Evolutionary conservation across 2,797 vertebrate genomes (phyloP).

Genomic region (Lophotriccus pileatus): DNA sequence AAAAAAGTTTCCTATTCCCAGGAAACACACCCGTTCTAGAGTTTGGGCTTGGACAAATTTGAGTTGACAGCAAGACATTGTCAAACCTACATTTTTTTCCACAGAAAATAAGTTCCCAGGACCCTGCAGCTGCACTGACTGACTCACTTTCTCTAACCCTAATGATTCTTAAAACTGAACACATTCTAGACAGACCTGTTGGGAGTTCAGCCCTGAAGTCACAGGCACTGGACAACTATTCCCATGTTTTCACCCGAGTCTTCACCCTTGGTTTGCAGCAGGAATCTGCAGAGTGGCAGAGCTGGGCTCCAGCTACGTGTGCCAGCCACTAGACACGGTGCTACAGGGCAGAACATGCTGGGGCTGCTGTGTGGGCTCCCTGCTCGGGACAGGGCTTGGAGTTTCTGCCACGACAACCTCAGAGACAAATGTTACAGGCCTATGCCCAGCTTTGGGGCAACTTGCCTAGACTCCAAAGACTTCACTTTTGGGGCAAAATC

Average conservation of each 20-base stretch:
- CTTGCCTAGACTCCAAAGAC: neutral
- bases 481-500: neutral
- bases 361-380: accelerated
- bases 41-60: neutral
- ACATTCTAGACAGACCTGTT: neutral
- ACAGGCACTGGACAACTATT: neutral
- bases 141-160: neutral
- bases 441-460: neutral
- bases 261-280: neutral
- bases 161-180: neutral
- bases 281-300: neutral
- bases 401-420: neutral
- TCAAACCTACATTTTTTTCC: neutral
- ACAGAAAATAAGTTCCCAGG: neutral
- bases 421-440: neutral
- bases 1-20: neutral
- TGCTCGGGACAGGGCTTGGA: neutral
- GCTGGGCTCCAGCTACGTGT: neutral
- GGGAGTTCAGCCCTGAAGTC: neutral
- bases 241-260: neutral
- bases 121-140: neutral
- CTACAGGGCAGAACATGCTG: neutral
- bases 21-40: neutral
- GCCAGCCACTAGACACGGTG: accelerated
- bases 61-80: neutral